A percentile compares a stretch with the other conserved stretches of the same genome.
These are phyloP conservation scores for Burhinus bistriatus DNA, from an alignment of 2,113 vertebrate genomes.

Conservation along the genomic window DNA sequence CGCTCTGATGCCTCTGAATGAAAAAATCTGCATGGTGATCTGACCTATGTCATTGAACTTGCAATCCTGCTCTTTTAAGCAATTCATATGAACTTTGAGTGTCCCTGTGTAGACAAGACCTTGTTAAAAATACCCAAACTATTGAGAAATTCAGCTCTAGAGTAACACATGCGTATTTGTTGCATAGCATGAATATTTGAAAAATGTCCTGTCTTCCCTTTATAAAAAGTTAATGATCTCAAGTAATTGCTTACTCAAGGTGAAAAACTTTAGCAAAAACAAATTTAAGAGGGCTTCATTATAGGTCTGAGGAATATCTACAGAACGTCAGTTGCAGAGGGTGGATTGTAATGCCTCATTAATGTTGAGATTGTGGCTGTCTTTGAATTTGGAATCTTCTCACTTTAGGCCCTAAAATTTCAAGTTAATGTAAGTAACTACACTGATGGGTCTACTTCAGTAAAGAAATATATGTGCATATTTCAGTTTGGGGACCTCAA, in stretches of 20 bases:
- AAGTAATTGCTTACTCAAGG: slow-evolving; percentile 28
- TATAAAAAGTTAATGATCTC: slow-evolving; percentile 26
- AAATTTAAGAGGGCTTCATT: background rate
- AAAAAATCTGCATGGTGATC: background rate
- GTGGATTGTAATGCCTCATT: background rate
- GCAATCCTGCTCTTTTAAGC: background rate
- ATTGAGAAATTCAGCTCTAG: background rate
- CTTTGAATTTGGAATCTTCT: background rate
- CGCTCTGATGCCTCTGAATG: background rate
- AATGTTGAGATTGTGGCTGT: background rate
- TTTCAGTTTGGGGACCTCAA: background rate
- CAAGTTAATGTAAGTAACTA: background rate
- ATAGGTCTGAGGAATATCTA: background rate
- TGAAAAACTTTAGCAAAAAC: slow-evolving; percentile 14
- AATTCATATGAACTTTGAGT: background rate
- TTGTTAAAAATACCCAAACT: background rate
- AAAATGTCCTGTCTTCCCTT: background rate
- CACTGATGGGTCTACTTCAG: background rate
- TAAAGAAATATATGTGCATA: background rate
- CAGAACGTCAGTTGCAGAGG: background rate
- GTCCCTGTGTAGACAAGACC: background rate
- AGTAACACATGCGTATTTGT: background rate
- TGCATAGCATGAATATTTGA: slow-evolving; percentile 2
- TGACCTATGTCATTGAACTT: background rate
- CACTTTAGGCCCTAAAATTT: background rate